A percentile compares a stretch with the other conserved stretches of the same genome.
Conservation (phyloP, 2,113 vertebrate genomes). For the Sporophila hypoxantha region DNA sequence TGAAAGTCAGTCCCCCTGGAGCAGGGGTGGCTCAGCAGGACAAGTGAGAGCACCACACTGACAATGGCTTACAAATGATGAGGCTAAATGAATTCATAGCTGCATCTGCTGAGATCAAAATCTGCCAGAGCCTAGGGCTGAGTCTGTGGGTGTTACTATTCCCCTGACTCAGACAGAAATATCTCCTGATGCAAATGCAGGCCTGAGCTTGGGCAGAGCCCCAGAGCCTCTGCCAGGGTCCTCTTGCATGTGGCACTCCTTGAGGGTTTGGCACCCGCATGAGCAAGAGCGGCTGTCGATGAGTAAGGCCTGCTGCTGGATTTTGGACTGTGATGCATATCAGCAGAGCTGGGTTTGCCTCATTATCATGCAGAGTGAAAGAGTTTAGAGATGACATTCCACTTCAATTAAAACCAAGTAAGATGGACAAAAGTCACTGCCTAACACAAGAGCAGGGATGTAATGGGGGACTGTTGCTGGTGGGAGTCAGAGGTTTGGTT, state of each 20-base stretch:
- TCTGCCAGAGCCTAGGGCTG: constrained; percentile 26
- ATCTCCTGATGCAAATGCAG: neutral
- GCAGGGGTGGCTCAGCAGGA: neutral
- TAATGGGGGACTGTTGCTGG: neutral
- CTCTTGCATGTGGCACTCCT: neutral
- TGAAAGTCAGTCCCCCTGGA: neutral
- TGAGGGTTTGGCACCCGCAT: neutral
- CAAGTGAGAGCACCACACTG: neutral
- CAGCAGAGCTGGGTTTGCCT: neutral
- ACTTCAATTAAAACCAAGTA: neutral
- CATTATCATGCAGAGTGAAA: neutral
- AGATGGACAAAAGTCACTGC: neutral
- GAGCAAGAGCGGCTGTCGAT: neutral
- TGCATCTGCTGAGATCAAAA: constrained; percentile 42
- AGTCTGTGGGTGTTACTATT: constrained; percentile 41
- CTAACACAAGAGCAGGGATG: neutral
- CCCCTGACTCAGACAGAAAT: constrained; percentile 50
- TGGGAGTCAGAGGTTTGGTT: neutral
- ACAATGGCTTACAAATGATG: neutral
- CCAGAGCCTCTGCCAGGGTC: neutral
- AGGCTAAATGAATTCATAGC: constrained; percentile 20
- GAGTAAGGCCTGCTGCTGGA: constrained; percentile 19
- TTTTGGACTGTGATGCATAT: neutral
- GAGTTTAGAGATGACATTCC: neutral
- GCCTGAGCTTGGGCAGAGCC: neutral